phyloP scores from a whole-genome alignment of 2,113 vertebrate species.

The Nyctereutes procyonoides region DNA sequence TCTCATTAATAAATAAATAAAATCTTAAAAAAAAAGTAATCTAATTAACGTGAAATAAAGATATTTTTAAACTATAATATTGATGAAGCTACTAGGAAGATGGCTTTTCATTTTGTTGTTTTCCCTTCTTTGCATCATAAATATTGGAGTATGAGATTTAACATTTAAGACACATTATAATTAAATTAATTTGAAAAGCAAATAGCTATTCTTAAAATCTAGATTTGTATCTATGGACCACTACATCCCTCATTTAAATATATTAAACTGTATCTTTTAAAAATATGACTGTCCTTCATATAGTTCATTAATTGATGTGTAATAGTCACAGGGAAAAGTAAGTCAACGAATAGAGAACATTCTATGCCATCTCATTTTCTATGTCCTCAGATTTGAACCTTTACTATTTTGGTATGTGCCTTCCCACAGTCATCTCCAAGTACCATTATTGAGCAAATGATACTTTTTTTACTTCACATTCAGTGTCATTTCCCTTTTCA shows the following conservation, averaged over 20 bases:
- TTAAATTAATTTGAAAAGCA: not conserved
- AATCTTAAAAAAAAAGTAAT: not conserved
- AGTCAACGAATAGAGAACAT: not conserved
- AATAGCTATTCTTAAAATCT: not conserved
- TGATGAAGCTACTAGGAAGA: not conserved
- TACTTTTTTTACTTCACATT: not conserved
- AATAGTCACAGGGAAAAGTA: not conserved
- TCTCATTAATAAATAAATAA: too few species aligned
- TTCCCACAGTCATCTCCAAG: not conserved
- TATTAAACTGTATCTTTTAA: not conserved
- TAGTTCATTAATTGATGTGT: not conserved
- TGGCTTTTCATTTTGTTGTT: not conserved
- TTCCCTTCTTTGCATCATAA: not conserved
- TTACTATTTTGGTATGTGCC: not conserved
- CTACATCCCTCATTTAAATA: not conserved
- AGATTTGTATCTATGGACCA: not conserved
- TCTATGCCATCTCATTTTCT: not conserved
- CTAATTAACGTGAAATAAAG: conserved; percentile 58
- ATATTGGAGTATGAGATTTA: not conserved
- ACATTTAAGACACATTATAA: not conserved
- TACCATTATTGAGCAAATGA: not conserved
- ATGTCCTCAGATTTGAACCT: not conserved
- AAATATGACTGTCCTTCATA: not conserved
- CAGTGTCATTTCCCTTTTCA: not conserved
- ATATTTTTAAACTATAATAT: not conserved